Evolutionary conservation across 2,888 invertebrate genomes (phyloP).

Genomic region (Aporophyla nigra): DNA sequence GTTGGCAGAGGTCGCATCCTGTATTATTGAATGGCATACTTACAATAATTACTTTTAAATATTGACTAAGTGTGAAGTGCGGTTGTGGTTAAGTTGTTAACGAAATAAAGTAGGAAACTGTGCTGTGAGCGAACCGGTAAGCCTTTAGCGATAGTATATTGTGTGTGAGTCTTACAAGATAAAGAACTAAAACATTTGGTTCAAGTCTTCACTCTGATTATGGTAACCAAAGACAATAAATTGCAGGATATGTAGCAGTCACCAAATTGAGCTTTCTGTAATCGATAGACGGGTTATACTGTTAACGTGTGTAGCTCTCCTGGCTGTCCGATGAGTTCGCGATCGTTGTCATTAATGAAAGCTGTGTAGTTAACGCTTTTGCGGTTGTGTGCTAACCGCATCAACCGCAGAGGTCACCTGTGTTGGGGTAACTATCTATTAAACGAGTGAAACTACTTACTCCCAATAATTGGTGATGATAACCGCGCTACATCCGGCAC

Average conservation of each 20-base stretch:
- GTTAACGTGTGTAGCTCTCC: neutral
- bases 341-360: neutral
- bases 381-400: conserved; percentile 25
- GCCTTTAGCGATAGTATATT: neutral
- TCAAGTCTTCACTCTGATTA: neutral
- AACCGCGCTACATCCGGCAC: conserved; percentile 24
- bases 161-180: neutral
- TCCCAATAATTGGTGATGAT: conserved; percentile 3
- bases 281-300: neutral
- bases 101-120: conserved; percentile 1
- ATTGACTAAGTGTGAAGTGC: conserved; percentile 10
- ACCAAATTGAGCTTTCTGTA: neutral
- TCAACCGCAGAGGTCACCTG: conserved; percentile 22
- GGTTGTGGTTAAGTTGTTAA: conserved; percentile 28
- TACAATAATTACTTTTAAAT: conserved; percentile 15
- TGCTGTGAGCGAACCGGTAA: conserved; percentile 1
- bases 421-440: neutral
- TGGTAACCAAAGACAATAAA: neutral
- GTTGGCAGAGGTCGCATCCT: neutral
- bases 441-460: conserved; percentile 18
- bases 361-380: conserved; percentile 15
- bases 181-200: neutral
- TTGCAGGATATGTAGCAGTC: neutral
- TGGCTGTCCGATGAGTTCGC: too few relatives aligned
- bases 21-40: conserved; percentile 3